Evolutionary conservation across 2,113 vertebrate genomes (phyloP), one percentile per base, ranked within the genome.

Genomic region (Nesospiza acunhae): DNA sequence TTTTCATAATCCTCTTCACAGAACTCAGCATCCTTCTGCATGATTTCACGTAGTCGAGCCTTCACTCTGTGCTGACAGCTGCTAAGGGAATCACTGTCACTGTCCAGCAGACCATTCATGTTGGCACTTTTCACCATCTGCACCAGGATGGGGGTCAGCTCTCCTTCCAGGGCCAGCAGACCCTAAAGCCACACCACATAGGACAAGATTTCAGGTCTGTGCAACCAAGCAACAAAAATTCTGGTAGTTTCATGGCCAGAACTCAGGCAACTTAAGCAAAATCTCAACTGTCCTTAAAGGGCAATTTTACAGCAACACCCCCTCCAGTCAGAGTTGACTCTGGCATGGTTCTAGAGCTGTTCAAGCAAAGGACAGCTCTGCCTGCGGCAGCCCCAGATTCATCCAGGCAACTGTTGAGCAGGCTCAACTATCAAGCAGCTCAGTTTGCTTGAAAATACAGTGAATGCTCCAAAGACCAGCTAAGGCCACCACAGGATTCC

Each of bases 81-180:
- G 96, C 99, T 99, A 67, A 99, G 97, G 2, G 99, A 99, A 91
- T 99, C 99, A 1, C 99, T 98, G 96, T 99, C 99, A 9, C 99
- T 99, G 97, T 99, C 99, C 96, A 99, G 98, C 42, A 99, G 98
- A 33, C 99, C 99, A 2, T 99, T 99, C 99, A 99, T 99, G 96
- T 99, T 99, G 96, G 99, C 99, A 55, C 99, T 99, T 97, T 99
- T 99, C 87, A 99, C 99, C 99, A 99, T 99, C 98, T 99, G 99
- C 74, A 99, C 99, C 96, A 99, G 97, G 97, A 99, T 99, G 69
- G 99, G 99, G 2, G 99, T 99, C 93, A 99, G 98, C 97, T 99
- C 99, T 5, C 99, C 99, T 96, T 99, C 99, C 94, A 99, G 96
- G 42, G 99, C 99, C 96, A 99, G 97, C 86, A 99, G 97, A 35